phyloP scores from a whole-genome alignment of 2,113 vertebrate species.

The Sigmodon hispidus region DNA sequence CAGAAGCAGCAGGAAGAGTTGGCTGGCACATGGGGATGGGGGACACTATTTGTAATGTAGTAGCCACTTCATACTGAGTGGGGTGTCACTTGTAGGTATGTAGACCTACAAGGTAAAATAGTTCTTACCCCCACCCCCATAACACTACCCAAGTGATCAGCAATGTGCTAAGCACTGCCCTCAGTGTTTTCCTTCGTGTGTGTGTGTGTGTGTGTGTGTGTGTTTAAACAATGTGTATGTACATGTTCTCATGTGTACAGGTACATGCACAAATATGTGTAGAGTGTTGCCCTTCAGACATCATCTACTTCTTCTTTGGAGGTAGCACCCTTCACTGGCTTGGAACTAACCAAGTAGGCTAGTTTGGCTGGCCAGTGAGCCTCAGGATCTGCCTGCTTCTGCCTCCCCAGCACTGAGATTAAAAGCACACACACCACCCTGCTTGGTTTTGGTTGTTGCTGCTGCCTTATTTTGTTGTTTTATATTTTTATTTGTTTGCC shows the following conservation, averaged over 20 bases:
- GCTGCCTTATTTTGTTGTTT: neutral
- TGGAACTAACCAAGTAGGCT: neutral
- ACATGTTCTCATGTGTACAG: too few relatives aligned
- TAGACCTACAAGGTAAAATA: neutral
- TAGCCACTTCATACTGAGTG: neutral
- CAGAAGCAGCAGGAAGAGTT: neutral
- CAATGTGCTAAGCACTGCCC: neutral
- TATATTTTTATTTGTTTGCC: neutral
- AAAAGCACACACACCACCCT: neutral
- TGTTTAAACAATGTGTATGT: neutral
- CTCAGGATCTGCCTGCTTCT: neutral
- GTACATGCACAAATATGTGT: neutral
- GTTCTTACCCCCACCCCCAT: neutral
- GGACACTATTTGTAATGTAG: neutral
- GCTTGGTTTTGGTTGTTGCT: neutral
- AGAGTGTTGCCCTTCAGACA: neutral
- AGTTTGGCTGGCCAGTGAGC: neutral
- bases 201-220: neutral
- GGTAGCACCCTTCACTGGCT: too few relatives aligned
- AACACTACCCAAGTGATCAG: slow-evolving; percentile 9
- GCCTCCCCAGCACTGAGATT: neutral
- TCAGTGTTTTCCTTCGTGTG: neutral
- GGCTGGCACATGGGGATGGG: neutral
- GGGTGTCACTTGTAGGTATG: neutral
- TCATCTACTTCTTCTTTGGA: neutral